Evolutionary conservation across 2,888 invertebrate genomes (phyloP).

Genomic region (Nysson spinosus): DNA sequence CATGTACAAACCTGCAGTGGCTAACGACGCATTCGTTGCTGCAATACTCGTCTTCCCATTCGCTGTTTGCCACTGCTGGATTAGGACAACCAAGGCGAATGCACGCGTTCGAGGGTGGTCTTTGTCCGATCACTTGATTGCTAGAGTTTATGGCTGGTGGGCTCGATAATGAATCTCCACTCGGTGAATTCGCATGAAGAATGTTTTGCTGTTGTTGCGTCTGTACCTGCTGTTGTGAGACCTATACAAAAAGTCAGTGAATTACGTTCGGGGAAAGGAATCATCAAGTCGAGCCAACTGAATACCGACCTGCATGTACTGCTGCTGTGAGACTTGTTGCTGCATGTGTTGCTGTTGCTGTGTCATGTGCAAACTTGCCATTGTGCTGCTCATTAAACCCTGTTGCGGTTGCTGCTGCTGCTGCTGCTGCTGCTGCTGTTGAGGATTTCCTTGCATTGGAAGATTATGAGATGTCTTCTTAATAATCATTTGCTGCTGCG

Average conservation of each 20-base stretch:
- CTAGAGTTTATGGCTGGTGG: slow-evolving; percentile 67
- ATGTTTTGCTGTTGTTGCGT: slow-evolving; percentile 73
- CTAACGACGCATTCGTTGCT: slow-evolving; percentile 97
- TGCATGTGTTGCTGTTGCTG: slow-evolving; percentile 71
- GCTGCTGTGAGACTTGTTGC: slow-evolving; percentile 74
- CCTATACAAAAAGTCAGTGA: slow-evolving; percentile 43
- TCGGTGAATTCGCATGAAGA: slow-evolving; percentile 73
- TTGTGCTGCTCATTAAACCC: slow-evolving; percentile 72
- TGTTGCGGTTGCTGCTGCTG: slow-evolving; percentile 43
- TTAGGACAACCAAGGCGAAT: slow-evolving; percentile 95
- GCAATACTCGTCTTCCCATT: slow-evolving; percentile 98
- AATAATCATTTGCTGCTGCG: slow-evolving; percentile 74
- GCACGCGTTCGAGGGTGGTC: slow-evolving; percentile 79
- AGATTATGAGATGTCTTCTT: slow-evolving; percentile 75
- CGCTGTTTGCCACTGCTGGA: slow-evolving; percentile 92
- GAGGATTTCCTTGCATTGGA: slow-evolving; percentile 73
- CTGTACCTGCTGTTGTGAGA: slow-evolving; percentile 68
- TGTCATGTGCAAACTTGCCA: slow-evolving; percentile 73
- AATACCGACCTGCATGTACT: slow-evolving; percentile 76
- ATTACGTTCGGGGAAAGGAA: background rate
- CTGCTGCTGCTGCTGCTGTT: slow-evolving; percentile 76
- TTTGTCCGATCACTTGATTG: slow-evolving; percentile 64
- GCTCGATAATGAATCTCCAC: slow-evolving; percentile 69
- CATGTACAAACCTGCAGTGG: too few relatives aligned
- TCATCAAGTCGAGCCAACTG: background rate